Conservation (phyloP, 2,797 vertebrate species). For the Euthynnus affinis region DNA sequence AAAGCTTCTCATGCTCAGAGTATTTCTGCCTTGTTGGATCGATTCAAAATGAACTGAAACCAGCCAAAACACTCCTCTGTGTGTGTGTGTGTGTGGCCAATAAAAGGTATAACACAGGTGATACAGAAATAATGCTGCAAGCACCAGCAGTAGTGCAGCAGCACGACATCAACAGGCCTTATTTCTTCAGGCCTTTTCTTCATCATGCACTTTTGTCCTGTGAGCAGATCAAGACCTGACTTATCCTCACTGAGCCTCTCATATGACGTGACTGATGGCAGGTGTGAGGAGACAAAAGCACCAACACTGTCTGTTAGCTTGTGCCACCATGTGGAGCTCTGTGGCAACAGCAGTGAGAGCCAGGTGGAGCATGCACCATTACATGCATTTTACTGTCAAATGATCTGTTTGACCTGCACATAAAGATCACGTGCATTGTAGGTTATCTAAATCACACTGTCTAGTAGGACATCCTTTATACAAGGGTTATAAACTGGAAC, state of each 20-base stretch:
- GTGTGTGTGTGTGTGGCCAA: background rate
- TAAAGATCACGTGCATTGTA: background rate
- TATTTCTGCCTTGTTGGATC: background rate
- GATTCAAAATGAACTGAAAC: background rate
- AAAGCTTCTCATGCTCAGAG: slow-evolving; percentile 28
- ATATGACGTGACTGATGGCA: background rate
- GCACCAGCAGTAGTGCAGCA: slow-evolving; percentile 5
- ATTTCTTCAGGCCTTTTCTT: background rate
- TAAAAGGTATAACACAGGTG: background rate
- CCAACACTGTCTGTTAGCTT: background rate
- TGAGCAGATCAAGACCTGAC: background rate
- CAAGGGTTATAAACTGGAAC: background rate
- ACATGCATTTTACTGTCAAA: background rate
- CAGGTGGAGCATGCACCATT: background rate
- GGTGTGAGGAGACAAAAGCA: too few relatives aligned
- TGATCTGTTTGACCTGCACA: background rate
- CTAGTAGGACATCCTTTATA: background rate
- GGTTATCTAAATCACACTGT: background rate
- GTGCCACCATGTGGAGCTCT: background rate
- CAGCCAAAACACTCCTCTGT: background rate
- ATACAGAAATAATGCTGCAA: slow-evolving; percentile 8
- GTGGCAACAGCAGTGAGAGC: background rate
- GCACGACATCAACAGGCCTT: slow-evolving; percentile 1
- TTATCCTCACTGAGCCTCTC: background rate
- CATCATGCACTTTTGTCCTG: slow-evolving; percentile 15